Conservation (phyloP, 2,888 invertebrate genomes). For the Monoplex corrugatus region DNA sequence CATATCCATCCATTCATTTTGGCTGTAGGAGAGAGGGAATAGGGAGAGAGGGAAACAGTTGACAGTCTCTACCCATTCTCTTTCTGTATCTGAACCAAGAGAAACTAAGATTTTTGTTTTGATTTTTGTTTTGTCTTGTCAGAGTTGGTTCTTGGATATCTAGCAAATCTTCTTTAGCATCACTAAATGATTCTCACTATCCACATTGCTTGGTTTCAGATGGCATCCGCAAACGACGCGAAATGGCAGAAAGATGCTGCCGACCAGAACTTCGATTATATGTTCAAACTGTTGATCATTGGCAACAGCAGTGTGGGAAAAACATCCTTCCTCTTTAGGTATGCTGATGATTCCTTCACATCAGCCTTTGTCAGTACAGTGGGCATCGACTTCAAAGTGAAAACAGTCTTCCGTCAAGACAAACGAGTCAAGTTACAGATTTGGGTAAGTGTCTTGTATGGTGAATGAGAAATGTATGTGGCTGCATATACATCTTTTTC, state of each 20-base stretch:
- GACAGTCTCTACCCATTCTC: too few species aligned
- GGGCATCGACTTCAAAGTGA: constrained; percentile 99
- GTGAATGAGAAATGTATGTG: not conserved
- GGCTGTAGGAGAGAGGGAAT: too few species aligned
- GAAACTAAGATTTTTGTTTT: too few species aligned
- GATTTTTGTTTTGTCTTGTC: too few species aligned
- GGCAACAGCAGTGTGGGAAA: constrained; percentile 90
- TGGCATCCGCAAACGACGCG: constrained; percentile 80
- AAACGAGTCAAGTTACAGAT: constrained; percentile 99
- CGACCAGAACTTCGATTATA: constrained; percentile 83
- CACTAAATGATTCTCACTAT: too few species aligned
- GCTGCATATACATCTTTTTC: too few species aligned
- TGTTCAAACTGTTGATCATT: constrained; percentile 82
- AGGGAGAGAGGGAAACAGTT: too few species aligned
- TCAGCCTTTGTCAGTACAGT: constrained; percentile 99
- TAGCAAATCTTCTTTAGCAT: too few species aligned
- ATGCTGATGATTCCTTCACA: constrained; percentile 99
- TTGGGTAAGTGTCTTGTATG: constrained; percentile 80
- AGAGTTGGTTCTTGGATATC: too few species aligned
- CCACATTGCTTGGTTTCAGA: constrained; percentile 66
- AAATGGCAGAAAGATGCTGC: constrained; percentile 82
- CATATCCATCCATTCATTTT: too few species aligned
- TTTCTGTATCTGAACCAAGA: too few species aligned
- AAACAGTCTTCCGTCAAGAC: constrained; percentile 99
- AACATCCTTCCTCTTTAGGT: constrained; percentile 99